Base-by-base conservation (phyloP, 2,888 invertebrate species). In the Empis stercorea region DNA sequence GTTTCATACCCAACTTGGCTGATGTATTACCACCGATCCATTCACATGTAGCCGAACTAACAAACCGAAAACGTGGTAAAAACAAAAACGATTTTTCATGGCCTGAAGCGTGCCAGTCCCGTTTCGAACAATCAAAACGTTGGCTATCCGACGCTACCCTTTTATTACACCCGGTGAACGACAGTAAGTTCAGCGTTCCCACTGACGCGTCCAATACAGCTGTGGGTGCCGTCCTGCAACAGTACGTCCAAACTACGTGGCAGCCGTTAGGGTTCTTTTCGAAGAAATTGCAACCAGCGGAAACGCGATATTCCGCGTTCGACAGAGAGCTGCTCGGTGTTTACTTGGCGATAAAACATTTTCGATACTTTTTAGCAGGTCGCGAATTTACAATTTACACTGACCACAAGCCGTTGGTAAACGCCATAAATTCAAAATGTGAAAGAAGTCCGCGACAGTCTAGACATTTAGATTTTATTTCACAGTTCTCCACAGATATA, bases 311-410 rank as follows among this genome's bases (percentile, higher is more conserved):
- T 50, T 52, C 55, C 20, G 46, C 60, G 2, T 60, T 53, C 45
- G 57, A 59, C 20, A 30, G 56, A 6, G 58, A 61, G 46, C 47
- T 60, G 2, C 51, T 59, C 1, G 58, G 57, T 0, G 55, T 59
- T 7, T 60, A 55, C 39, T 30, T 47, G 1, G 47, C 57, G 1
- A 47, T 58, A 3, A 46, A 44, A 13, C 9, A 5, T 32, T 32
- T 32, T 32, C 32, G 32, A 13, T 13, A 32, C 32, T 10, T 13
- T 32, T 13, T 32, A 10, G 32, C 10, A 32, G 32, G 32, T 13
- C 10, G 32, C 10, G 13, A 32, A 3, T 32, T 32, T 13, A 13
- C 13, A 32, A 32, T 32, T 32, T 32, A 13, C 15, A 49, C 37
- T 4, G 49, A 46, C 20, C 46, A 48, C 32, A 45, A 48, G n/a